A percentile compares a stretch with the other conserved stretches of the same genome.
Conservation (phyloP, 2,888 invertebrate species). For the Patella ulyssiponensis region DNA sequence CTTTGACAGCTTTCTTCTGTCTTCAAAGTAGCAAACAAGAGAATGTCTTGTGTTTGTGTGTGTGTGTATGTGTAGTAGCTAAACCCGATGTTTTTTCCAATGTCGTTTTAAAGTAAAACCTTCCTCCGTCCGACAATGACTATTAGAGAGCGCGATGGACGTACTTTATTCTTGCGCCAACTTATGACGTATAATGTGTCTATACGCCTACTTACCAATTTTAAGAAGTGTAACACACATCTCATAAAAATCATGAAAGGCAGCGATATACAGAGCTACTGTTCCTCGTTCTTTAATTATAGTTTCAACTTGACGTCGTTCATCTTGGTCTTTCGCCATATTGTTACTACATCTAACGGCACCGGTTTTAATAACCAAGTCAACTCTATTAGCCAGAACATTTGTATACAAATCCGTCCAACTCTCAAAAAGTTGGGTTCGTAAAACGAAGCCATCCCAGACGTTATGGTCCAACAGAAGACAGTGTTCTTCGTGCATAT, state of each 20-base stretch:
- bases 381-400: conserved; percentile 41
- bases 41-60: too few relatives aligned
- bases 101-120: too few relatives aligned
- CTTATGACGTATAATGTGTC: too few relatives aligned
- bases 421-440: conserved; percentile 46
- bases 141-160: too few relatives aligned
- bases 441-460: conserved; percentile 54
- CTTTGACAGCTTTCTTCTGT: too few relatives aligned
- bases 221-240: conserved; percentile 51
- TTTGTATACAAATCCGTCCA: conserved; percentile 48
- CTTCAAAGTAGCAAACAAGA: too few relatives aligned
- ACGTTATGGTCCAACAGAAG: conserved; percentile 52
- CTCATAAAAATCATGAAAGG: conserved; percentile 43
- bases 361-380: conserved; percentile 48
- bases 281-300: conserved; percentile 48
- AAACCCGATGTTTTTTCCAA: too few relatives aligned
- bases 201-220: conserved; percentile 35
- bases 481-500: conserved; percentile 45
- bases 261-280: conserved; percentile 51
- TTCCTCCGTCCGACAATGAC: too few relatives aligned
- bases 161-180: too few relatives aligned
- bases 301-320: conserved; percentile 22
- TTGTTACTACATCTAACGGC: conserved; percentile 45
- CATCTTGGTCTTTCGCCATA: conserved; percentile 35
- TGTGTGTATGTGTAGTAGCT: too few relatives aligned